Evolutionary conservation across 2,113 vertebrate genomes (phyloP), one percentile per base, ranked within the genome.

Genomic region (Bagarius yarrelli): DNA sequence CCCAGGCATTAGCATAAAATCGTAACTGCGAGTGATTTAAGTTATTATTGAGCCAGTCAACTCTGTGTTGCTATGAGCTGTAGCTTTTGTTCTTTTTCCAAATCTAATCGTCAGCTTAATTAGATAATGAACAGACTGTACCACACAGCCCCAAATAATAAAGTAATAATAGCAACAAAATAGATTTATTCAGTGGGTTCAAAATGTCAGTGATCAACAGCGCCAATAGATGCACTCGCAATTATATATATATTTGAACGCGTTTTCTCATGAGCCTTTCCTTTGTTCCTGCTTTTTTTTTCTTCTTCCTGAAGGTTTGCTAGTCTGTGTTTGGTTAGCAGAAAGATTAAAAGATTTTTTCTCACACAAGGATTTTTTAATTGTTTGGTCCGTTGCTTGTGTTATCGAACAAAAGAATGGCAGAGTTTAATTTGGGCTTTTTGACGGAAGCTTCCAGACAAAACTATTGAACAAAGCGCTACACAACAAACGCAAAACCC

Each of bases 201-300:
- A 36, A 4, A 9, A n/a, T 44, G 64, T 23, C 47, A 16, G 15
- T 70, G 44, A 32, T 52, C 27, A 72, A 56, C 44, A 52, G 84
- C 84, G 80, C 76, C 78, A 80, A 56, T 53, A 83, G 83, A 80
- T 85, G 83, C 89, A 86, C 88, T 84, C 69, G 79, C 88, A 88
- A 86, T 91, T 89, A 91, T 82, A n/a, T n/a, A n/a, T n/a, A n/a
- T n/a, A 85, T 86, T 80, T 78, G 83, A 53, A 88, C 82, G 50
- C 25, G 25, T 63, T 63, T 72, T 32, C 70, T 72, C 47, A 1
- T 21, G 50, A 72, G 16, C 3, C 0, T 72, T 27, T 27, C 15
- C 18, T 55, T 21, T 12, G 52, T 53, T 53, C 66, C 25, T 27
- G 2, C 36, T 47, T 19, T 71, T 15, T 53, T 69, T 44, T 70